These are phyloP conservation scores for Hirudinaria manillensis DNA, from an alignment of 2,888 invertebrate species.

Conservation along the genomic window DNA sequence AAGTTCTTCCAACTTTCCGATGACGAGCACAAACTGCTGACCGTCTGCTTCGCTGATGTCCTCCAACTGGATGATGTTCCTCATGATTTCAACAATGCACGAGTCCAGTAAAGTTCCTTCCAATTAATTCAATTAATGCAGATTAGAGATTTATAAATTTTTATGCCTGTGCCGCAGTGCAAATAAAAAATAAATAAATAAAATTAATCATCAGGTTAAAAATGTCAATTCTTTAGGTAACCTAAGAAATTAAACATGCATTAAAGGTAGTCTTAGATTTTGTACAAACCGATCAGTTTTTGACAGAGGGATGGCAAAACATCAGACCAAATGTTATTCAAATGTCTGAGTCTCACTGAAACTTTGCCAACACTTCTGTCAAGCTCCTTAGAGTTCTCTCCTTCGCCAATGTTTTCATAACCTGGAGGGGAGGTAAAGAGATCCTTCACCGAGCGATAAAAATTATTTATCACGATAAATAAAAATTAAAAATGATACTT, in stretches of 20 bases:
- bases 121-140: constrained; percentile 8
- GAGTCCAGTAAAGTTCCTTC: constrained; percentile 63
- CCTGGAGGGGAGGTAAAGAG: constrained; percentile 43
- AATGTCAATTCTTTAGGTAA: no score
- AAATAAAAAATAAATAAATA: no score
- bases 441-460: neutral
- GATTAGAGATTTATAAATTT: neutral
- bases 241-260: no score
- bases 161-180: neutral
- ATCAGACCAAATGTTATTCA: constrained; percentile 81
- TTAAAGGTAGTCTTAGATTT: no score
- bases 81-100: constrained; percentile 65
- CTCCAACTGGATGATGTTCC: constrained; percentile 58
- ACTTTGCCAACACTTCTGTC: constrained; percentile 66
- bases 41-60: constrained; percentile 82
- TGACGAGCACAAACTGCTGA: constrained; percentile 70
- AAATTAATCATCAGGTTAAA: no score
- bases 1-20: constrained; percentile 67
- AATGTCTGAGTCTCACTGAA: constrained; percentile 72
- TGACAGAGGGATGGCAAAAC: constrained; percentile 76
- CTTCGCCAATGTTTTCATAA: constrained; percentile 49
- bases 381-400: constrained; percentile 43
- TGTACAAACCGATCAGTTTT: constrained; percentile 60
- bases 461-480: neutral
- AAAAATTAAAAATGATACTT: neutral